Percentiles rank a stretch among this genome's conserved stretches.
These are phyloP conservation scores for Emydocephalus ijimae DNA, from an alignment of 2,113 vertebrate genomes.

Conservation along the genomic window DNA sequence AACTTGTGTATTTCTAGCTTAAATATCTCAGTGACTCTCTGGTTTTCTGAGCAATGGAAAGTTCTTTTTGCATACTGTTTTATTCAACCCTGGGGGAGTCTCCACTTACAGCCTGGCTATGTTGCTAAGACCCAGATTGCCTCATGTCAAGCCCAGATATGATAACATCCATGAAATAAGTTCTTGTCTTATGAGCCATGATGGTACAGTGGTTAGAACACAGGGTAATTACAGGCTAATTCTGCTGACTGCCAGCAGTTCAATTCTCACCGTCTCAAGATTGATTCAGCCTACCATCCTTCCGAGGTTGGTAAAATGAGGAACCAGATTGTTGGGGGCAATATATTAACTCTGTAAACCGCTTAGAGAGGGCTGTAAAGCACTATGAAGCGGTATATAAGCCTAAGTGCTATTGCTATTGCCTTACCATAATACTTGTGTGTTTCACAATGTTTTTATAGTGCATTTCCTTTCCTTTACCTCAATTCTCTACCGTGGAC, in stretches of 20 bases:
- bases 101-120: neutral
- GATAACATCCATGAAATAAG: neutral
- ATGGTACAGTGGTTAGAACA: neutral
- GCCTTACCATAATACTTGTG: neutral
- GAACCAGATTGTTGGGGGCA: neutral
- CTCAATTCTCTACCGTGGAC: neutral
- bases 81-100: neutral
- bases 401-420: neutral
- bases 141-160: neutral
- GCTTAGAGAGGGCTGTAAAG: neutral
- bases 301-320: neutral
- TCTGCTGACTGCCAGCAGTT: neutral
- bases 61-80: neutral
- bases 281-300: neutral
- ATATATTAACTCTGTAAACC: neutral
- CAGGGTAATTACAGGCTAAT: neutral
- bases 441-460: neutral
- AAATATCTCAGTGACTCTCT: neutral
- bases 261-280: neutral
- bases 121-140: neutral
- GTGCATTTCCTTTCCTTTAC: neutral
- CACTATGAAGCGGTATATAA: neutral
- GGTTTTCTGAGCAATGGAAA: neutral
- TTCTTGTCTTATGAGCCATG: neutral
- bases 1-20: neutral